phyloP scores from a whole-genome alignment of 2,113 vertebrate genomes.

The Cynocephalus volans region DNA sequence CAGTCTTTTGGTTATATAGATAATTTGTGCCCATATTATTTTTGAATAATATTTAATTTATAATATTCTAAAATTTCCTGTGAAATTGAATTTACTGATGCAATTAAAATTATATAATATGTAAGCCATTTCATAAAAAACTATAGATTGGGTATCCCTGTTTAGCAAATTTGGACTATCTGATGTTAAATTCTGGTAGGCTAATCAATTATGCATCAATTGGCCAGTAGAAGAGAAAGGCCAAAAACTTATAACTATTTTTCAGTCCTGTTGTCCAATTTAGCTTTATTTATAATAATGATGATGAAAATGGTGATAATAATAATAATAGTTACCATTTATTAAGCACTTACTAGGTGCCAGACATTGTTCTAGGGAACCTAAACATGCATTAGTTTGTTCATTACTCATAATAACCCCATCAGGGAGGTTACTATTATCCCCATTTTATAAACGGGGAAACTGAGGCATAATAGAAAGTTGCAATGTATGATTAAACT shows the following conservation, averaged over 20 bases:
- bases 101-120: not conserved
- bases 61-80: not conserved
- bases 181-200: not conserved
- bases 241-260: not conserved
- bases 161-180: not conserved
- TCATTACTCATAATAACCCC: not conserved
- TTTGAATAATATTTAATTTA: conserved; percentile 41
- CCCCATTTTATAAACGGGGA: not conserved
- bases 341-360: not conserved
- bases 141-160: not conserved
- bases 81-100: conserved; percentile 42
- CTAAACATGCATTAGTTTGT: not conserved
- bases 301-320: not conserved
- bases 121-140: not conserved
- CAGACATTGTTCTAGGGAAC: not conserved
- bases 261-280: not conserved
- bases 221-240: not conserved
- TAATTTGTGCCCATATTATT: not conserved
- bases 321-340: not conserved
- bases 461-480: not conserved
- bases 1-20: not conserved
- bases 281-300: not conserved
- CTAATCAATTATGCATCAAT: not conserved
- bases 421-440: not conserved
- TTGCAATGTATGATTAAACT: not conserved